Evolutionary conservation across 1,140 invertebrate genomes (phyloP).

Genomic region (Zaprionus lachaisei): DNA sequence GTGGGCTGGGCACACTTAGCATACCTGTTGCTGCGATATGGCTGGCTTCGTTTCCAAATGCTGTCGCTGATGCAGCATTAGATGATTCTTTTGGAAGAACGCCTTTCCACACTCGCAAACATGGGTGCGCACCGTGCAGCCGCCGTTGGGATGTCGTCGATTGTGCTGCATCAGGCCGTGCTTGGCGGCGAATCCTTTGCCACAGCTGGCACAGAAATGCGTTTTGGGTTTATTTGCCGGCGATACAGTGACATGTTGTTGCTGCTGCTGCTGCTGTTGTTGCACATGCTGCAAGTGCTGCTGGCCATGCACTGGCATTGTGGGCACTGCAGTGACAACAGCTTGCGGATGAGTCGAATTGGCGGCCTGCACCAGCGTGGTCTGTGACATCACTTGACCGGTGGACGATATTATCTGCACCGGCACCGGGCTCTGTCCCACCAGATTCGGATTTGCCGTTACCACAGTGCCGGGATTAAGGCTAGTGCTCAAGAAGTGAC

Average conservation of each 20-base stretch:
- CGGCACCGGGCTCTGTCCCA: conserved; percentile 78
- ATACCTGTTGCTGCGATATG: conserved; percentile 86
- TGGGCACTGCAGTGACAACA: conserved; percentile 77
- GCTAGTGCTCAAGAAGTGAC: conserved; percentile 87
- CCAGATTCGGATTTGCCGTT: conserved; percentile 81
- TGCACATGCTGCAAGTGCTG: conserved; percentile 70
- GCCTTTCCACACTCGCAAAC: conserved; percentile 94
- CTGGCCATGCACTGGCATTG: conserved; percentile 65
- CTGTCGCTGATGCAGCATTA: conserved; percentile 91
- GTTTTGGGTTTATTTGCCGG: conserved; percentile 88
- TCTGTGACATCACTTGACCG: conserved; percentile 83
- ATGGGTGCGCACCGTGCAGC: conserved; percentile 91
- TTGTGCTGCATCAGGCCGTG: conserved; percentile 92
- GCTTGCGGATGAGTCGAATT: conserved; percentile 80
- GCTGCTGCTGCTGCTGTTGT: conserved; percentile 62
- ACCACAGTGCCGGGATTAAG: conserved; percentile 85
- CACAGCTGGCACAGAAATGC: conserved; percentile 92
- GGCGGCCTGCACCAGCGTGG: conserved; percentile 83
- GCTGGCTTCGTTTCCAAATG: conserved; percentile 89
- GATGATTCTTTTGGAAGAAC: conserved; percentile 94
- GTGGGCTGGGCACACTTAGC: conserved; percentile 51
- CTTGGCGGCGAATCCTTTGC: conserved; percentile 93
- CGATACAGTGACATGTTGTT: conserved; percentile 73
- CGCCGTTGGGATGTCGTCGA: conserved; percentile 90
- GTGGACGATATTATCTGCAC: conserved; percentile 84